phyloP scores from a whole-genome alignment of 2,113 vertebrate species.

The Taxidea taxus region DNA sequence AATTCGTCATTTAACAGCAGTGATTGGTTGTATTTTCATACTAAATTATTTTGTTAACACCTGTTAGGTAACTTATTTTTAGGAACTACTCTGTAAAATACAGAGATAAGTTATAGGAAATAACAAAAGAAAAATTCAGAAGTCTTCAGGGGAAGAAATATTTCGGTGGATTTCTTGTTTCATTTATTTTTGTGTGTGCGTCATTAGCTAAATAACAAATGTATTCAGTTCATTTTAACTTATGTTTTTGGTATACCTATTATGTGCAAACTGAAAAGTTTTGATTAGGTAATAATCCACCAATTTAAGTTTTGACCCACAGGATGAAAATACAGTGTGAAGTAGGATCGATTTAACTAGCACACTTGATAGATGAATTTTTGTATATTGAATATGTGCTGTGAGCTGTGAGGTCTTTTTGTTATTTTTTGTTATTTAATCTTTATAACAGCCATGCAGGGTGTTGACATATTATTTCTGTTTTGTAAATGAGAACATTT shows the following conservation, averaged over 20 bases:
- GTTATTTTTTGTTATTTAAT: neutral
- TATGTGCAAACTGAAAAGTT: neutral
- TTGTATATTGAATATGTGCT: neutral
- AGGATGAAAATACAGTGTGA: neutral
- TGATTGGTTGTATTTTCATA: neutral
- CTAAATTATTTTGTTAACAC: neutral
- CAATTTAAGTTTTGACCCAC: neutral
- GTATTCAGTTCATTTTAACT: neutral
- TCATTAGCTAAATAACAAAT: neutral
- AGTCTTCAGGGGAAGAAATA: neutral
- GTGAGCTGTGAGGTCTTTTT: neutral
- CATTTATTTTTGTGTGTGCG: neutral
- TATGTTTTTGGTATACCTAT: neutral
- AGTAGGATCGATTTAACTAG: neutral
- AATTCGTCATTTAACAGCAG: neutral
- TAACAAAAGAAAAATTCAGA: neutral
- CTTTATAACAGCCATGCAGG: neutral
- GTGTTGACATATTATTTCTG: neutral
- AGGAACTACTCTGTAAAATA: neutral
- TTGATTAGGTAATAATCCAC: neutral
- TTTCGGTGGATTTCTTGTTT: neutral
- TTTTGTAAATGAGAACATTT: neutral
- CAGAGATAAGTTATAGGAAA: neutral
- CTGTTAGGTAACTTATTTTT: conserved; percentile 23
- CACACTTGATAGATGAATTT: neutral